A percentile compares a stretch with the other conserved stretches of the same genome.
These are phyloP conservation scores for Melanotaenia maccullochi DNA, from an alignment of 2,797 vertebrate species.

Conservation along the genomic window DNA sequence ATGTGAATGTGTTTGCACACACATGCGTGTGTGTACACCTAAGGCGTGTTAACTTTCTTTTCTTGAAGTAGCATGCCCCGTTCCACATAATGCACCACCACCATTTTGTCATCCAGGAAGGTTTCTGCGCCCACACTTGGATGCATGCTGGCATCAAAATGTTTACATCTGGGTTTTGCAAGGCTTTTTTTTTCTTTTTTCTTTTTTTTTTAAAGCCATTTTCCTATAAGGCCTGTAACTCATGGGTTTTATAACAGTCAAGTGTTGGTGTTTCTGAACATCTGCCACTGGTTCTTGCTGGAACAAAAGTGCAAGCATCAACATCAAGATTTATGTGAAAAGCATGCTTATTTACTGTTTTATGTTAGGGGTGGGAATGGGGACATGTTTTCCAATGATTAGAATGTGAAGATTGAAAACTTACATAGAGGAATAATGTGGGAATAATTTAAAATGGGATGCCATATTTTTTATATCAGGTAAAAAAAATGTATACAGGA, in stretches of 20 bases:
- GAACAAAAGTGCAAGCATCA: constrained; percentile 8
- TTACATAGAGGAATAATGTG: not conserved
- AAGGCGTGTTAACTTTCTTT: constrained; percentile 32
- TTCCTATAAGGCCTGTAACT: constrained; percentile 41
- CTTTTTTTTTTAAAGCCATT: constrained; percentile 14
- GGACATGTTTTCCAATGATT: not conserved
- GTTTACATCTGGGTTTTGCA: constrained; percentile 41
- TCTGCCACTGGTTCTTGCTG: not conserved
- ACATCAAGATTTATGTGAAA: constrained; percentile 1
- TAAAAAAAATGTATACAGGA: too few species aligned
- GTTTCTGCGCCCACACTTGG: constrained; percentile 38
- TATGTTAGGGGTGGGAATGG: not conserved
- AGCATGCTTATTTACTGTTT: not conserved
- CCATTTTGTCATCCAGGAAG: constrained; percentile 49
- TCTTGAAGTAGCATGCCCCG: constrained; percentile 69
- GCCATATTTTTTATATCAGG: too few species aligned
- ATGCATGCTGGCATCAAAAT: constrained; percentile 64
- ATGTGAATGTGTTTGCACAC: constrained; percentile 37
- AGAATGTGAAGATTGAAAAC: not conserved
- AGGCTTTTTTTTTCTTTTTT: constrained; percentile 23
- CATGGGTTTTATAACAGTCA: not conserved
- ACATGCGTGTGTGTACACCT: constrained; percentile 15
- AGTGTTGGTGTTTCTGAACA: constrained; percentile 1
- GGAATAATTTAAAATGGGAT: not conserved
- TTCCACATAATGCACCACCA: constrained; percentile 52